phyloP scores from a whole-genome alignment of 2,797 vertebrate genomes.

The Phrynocephalus forsythii region DNA sequence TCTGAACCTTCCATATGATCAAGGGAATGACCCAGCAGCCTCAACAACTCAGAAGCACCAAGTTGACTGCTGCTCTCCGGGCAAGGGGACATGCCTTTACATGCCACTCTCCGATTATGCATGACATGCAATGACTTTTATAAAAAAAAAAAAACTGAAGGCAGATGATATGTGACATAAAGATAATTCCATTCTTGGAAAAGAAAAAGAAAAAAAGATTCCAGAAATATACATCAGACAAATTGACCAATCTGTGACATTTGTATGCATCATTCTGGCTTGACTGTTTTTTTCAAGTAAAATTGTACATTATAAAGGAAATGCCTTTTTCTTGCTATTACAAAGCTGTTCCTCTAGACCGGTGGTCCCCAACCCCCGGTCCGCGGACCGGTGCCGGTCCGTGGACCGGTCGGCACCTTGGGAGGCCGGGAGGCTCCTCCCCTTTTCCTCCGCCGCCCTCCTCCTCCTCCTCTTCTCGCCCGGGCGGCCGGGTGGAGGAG shows the following conservation, averaged over 20 bases:
- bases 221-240: neutral
- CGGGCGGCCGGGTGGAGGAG: no score
- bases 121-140: neutral
- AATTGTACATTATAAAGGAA: no score
- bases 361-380: no score
- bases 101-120: neutral
- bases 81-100: conserved; percentile 7
- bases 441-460: no score
- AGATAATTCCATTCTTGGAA: neutral
- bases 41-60: conserved; percentile 32
- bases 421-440: no score
- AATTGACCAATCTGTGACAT: neutral
- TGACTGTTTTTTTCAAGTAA: neutral
- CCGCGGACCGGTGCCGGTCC: no score
- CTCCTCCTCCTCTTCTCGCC: no score
- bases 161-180: neutral
- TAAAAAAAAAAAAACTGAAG: neutral
- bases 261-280: neutral
- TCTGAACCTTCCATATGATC: conserved; percentile 41
- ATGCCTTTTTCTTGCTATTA: no score
- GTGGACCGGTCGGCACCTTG: no score
- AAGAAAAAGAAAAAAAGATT: neutral
- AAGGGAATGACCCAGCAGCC: conserved; percentile 7
- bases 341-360: no score
- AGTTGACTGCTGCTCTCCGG: conserved; percentile 1